Base-by-base conservation (phyloP, 53 echinoderm and acorn worm species). In the Temnopleurus reevesii region DNA sequence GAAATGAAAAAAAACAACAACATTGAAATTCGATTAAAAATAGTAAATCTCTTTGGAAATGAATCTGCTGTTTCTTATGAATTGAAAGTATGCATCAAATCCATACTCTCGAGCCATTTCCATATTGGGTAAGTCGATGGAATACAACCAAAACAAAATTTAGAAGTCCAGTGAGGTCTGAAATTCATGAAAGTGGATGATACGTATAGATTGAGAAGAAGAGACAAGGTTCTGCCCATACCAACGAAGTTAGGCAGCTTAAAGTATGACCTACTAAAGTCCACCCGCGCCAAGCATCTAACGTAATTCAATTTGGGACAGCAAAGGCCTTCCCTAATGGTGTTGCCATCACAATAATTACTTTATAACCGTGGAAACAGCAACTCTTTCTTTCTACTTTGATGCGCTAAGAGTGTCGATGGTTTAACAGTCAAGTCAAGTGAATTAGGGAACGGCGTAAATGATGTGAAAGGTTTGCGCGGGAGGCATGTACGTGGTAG, bases 261-360 rank as follows among this genome's bases (percentile, higher is more conserved):
- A 41, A 18, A 71, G 71, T n/a, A 71, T 71, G 71, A 4, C 71
- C 21, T 71, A 41, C 41, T n/a, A 19, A n/a, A 41, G 41, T 71
- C 5, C 41, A 41, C n/a, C 41, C 65, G 34, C 15, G 28, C 35
- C 65, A 34, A 18, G 41, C n/a, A 38, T 71, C 41, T 36, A n/a
- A 71, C 7, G n/a, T 71, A 71, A 71, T 71, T 71, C 36, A 71
- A 71, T 71, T 71, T 71, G 9, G 71, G 36, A 21, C 71, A 71
- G 36, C 71, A 71, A 41, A 71, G 36, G 71, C 43, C 71, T 41
- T 19, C 21, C 5, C 71, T 71, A 71, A 71, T 71, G 71, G 71
- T 23, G 71, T 38, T 41, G 71, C 41, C 71, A 71, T 71, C 71
- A 71, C 71, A 71, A 38, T 71, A 10, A 71, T 71, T 71, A 71